Conservation (phyloP, 2,797 vertebrate genomes). For the Cossypha heuglini region DNA sequence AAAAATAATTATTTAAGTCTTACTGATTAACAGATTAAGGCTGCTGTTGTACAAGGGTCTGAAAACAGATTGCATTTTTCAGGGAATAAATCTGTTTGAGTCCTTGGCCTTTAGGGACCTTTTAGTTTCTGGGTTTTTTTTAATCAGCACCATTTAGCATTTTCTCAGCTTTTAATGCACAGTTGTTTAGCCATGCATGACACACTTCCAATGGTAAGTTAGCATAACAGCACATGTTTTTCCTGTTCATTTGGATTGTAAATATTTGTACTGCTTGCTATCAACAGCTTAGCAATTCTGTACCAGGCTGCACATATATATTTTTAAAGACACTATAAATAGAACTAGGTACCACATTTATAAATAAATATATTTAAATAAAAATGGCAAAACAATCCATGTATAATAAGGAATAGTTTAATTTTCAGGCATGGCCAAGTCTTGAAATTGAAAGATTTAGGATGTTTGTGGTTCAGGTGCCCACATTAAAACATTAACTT, state of each 20-base stretch:
- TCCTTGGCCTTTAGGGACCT: background rate
- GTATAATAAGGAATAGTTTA: background rate
- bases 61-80: background rate
- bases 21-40: conserved; percentile 3
- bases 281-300: conserved; percentile 18
- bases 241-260: conserved; percentile 36
- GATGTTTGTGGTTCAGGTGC: background rate
- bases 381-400: background rate
- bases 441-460: background rate
- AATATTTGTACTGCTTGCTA: conserved; percentile 31
- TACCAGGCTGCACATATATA: background rate
- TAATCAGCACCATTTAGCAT: conserved; percentile 17
- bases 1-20: background rate
- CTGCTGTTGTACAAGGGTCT: background rate
- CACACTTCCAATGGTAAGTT: background rate
- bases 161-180: conserved; percentile 10
- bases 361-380: background rate
- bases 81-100: background rate
- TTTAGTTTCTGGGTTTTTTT: background rate
- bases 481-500: background rate
- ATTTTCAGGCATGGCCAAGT: background rate
- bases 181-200: background rate
- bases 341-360: background rate
- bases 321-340: background rate
- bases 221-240: background rate